These are phyloP conservation scores for Oreochromis aureus DNA, from an alignment of 2,113 vertebrate species.

Conservation along the genomic window DNA sequence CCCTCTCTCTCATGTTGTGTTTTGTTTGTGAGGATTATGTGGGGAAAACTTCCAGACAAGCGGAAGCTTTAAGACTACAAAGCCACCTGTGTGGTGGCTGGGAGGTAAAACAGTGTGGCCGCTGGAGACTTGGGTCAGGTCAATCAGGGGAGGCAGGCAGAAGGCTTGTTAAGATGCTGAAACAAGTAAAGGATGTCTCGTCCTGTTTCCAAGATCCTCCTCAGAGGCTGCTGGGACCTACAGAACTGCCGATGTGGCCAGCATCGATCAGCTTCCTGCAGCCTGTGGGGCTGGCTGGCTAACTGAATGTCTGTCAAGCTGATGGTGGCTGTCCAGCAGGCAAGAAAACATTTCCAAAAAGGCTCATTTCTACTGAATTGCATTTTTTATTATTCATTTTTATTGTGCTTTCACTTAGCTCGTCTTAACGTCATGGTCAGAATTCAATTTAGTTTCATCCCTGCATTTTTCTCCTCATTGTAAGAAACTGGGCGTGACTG, in stretches of 20 bases:
- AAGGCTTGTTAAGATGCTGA: slow-evolving; percentile 17
- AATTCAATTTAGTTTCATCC: background rate
- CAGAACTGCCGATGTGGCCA: slow-evolving; percentile 57
- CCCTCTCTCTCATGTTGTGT: background rate
- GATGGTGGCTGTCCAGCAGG: background rate
- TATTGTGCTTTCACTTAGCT: background rate
- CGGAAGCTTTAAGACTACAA: slow-evolving; percentile 8
- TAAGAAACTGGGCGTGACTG: background rate
- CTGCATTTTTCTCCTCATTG: background rate
- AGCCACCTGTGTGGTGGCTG: slow-evolving; percentile 17
- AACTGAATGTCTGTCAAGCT: background rate
- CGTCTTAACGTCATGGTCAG: background rate
- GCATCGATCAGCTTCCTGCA: slow-evolving; percentile 48
- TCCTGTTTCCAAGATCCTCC: slow-evolving; percentile 19
- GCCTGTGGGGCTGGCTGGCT: slow-evolving; percentile 16
- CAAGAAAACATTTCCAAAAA: background rate
- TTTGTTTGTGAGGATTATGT: slow-evolving; percentile 26
- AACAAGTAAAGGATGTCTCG: slow-evolving; percentile 5
- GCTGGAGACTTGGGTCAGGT: background rate
- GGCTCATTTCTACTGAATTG: background rate
- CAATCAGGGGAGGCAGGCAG: background rate
- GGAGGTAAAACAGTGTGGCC: background rate
- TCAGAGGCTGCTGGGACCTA: slow-evolving; percentile 30
- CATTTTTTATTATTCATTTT: background rate
- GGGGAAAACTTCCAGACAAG: slow-evolving; percentile 11